Base-by-base conservation (phyloP, 2,888 invertebrate species). In the Aphodius granarius region DNA sequence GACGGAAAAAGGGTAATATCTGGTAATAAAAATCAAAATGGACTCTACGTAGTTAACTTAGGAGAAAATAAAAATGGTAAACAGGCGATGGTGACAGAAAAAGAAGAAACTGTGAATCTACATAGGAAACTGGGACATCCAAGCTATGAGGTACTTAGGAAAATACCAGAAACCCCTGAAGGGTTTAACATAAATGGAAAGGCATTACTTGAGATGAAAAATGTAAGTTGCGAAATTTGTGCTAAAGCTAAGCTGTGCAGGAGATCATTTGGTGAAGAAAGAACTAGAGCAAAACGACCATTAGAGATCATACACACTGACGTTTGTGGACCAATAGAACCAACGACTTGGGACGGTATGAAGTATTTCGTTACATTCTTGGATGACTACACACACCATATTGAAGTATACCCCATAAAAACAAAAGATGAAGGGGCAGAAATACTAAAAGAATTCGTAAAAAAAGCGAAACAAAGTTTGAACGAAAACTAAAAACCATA, bases 361-460 rank as follows among this genome's bases (percentile, higher is more conserved):
- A 62, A 62, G 13, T 62, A 62, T 62, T 62, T 62, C 63, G 63
- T 62, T 62, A 62, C 63, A 9, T 65, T 65, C 15, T 15, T 65
- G 65, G 65, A 65, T n/a, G 65, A 65, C 5, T 65, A 65, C 17
- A n/a, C 65, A 15, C 73, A 73, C 16, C 23, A 20, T n/a, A n/a
- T 15, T 1, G 20, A 20, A 9, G 73, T 73, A 20, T 63, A 73
- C 22, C 16, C 64, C 18, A 6, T 73, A n/a, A 73, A 64, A 64
- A 20, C 19, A 3, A 73, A 73, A 15, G 2, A 73, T 20, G 65
- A 73, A 65, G 65, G 17, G 13, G 16, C 22, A 21, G 21, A 73
- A 73, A 15, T 20, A 2, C 6, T 73, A 64, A 17, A 73, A 21
- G 73, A 63, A 15, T 73, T 64, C 21, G 64, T 73, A 20, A 20